phyloP scores from a whole-genome alignment of 2,113 vertebrate species.

The Sarotherodon lohbergeri region DNA sequence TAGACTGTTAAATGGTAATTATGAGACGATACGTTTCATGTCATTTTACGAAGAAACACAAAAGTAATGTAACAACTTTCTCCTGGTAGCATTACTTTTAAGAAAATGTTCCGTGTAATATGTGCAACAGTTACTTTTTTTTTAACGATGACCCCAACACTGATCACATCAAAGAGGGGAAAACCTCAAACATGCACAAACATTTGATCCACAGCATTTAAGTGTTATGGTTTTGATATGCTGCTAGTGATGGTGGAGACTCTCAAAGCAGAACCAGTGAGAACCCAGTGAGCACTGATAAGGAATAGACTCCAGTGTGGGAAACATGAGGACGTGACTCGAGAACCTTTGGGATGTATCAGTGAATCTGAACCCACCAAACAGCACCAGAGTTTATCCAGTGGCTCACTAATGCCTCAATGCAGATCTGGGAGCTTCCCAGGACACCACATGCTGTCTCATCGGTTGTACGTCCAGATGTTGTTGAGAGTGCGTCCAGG shows the following conservation, averaged over 20 bases:
- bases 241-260: neutral
- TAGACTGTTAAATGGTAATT: accelerated
- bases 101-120: accelerated
- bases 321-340: neutral
- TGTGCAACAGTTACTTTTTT: neutral
- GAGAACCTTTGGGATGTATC: neutral
- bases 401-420: neutral
- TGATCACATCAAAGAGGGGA: neutral
- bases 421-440: neutral
- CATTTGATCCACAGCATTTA: accelerated
- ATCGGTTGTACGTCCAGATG: neutral
- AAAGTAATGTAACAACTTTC: neutral
- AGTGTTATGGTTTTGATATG: neutral
- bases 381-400: accelerated
- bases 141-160: neutral
- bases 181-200: neutral
- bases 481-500: accelerated
- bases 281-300: neutral
- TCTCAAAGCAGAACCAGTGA: neutral
- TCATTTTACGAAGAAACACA: neutral
- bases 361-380: neutral
- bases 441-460: neutral
- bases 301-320: neutral
- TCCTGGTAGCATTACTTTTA: neutral
- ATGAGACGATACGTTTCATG: neutral